Base-by-base conservation (phyloP, 2,888 invertebrate species). In the Creontiades dilutus region DNA sequence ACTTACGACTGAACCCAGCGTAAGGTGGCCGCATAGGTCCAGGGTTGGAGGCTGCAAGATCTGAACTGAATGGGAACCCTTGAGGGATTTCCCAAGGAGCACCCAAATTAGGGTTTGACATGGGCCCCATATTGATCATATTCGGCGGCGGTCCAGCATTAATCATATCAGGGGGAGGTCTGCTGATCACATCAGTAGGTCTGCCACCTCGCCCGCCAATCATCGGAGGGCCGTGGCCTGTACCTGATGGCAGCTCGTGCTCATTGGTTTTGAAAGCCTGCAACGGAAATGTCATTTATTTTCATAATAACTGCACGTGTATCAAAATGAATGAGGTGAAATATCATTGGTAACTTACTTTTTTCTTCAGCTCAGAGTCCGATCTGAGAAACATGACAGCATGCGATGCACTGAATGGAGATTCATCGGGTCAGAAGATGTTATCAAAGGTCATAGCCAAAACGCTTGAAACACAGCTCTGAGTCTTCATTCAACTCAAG, bases 341-440 rank as follows among this genome's bases (percentile, higher is more conserved):
- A 52, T n/a, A 57, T 57, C 57, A 16, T 16, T n/a, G 57, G 52
- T n/a, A 16, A 57, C 57, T 57, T 57, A 57, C 57, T 57, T 57
- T 57, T 57, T 57, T 57, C n/a, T 57, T 7, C 37, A 37, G 37
- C 37, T 14, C 57, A 14, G 57, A 57, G 57, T 57, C n/a, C 57
- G 19, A 57, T 16, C n/a, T 52, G 52, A 14, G 16, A 16, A 52
- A 52, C 52, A 14, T 11, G 52, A 52, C 12, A 52, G 52, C 14
- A 16, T 2, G 16, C 11, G 52, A 16, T 52, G 52, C 52, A 52
- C 52, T 52, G 52, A 37, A 7, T 37, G 37, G 37, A 37, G 37
- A 37, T 37, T 37, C 37, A 37, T 37, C 2, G 37, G 37, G 37
- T 7, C 37, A 37, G 2, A 2, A 37, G 37, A 37, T 2, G 37